Conservation (phyloP, 2,888 invertebrate genomes). For the Magallana nippona region DNA sequence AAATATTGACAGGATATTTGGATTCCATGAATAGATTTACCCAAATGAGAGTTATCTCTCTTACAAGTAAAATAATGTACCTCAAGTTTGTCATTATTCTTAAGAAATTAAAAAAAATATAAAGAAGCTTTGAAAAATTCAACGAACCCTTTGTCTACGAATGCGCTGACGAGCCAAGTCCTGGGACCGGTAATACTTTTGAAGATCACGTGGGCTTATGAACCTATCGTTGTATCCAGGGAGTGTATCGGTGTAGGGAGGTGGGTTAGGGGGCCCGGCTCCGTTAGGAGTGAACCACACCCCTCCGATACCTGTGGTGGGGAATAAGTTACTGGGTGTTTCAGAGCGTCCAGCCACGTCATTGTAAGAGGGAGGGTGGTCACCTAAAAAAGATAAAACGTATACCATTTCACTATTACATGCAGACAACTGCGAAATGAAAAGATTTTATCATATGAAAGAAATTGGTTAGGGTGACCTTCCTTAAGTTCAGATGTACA, state of each 20-base stretch:
- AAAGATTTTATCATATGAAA: too few relatives aligned
- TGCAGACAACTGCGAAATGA: too few relatives aligned
- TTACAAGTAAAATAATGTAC: neutral
- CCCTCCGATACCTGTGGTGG: neutral
- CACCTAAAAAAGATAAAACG: neutral
- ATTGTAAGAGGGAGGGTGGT: neutral
- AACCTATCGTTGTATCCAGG: constrained; percentile 7
- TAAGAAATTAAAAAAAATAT: neutral
- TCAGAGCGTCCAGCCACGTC: neutral
- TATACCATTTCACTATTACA: too few relatives aligned
- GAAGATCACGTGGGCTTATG: constrained; percentile 14
- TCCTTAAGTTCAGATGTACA: too few relatives aligned
- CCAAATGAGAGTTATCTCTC: too few relatives aligned
- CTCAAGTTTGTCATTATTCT: neutral
- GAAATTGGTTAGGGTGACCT: too few relatives aligned
- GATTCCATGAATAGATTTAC: too few relatives aligned
- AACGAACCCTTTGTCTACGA: neutral
- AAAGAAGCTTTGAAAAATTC: too few relatives aligned
- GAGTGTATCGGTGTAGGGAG: constrained; percentile 1
- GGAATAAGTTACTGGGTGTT: neutral
- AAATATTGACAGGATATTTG: too few relatives aligned
- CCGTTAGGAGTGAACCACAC: constrained; percentile 8
- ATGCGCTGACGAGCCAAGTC: neutral
- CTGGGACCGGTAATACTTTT: neutral
- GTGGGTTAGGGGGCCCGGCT: neutral